A percentile compares a stretch with the other conserved stretches of the same genome.
These are phyloP conservation scores for Philhelius pedissequus DNA, from an alignment of 2,888 invertebrate genomes.

Conservation along the genomic window DNA sequence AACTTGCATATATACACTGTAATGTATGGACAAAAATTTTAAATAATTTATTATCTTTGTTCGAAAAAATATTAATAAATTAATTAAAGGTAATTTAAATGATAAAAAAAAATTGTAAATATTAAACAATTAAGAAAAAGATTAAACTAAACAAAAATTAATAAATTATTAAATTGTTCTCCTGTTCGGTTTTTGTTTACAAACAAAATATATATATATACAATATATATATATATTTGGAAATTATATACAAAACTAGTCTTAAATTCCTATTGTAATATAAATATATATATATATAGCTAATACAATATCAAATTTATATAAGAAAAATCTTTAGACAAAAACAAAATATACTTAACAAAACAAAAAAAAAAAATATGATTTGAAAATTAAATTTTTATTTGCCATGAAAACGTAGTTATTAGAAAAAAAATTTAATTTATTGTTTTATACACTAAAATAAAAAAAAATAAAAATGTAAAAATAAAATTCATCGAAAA, in stretches of 20 bases:
- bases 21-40: slow-evolving; percentile 16
- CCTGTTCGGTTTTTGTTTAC: slow-evolving; percentile 55
- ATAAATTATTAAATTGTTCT: slow-evolving; percentile 32
- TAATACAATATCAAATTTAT: slow-evolving; percentile 62
- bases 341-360: slow-evolving; percentile 21
- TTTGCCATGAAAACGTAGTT: slow-evolving; percentile 44
- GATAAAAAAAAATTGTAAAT: slow-evolving; percentile 38
- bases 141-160: background rate
- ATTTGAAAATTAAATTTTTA: slow-evolving; percentile 11
- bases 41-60: slow-evolving; percentile 45
- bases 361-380: background rate
- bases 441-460: slow-evolving; percentile 60
- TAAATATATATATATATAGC: slow-evolving; percentile 64
- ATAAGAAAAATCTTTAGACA: slow-evolving; percentile 47
- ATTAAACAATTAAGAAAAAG: slow-evolving; percentile 1
- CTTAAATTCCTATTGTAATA: slow-evolving; percentile 64
- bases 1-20: slow-evolving; percentile 25
- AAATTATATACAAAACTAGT: slow-evolving; percentile 55
- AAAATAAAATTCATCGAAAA: slow-evolving; percentile 64
- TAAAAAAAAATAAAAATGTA: slow-evolving; percentile 69
- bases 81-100: background rate
- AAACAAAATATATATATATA: slow-evolving; percentile 43
- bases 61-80: slow-evolving; percentile 21
- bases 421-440: slow-evolving; percentile 33
- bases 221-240: slow-evolving; percentile 31